phyloP scores from a whole-genome alignment of 1,140 invertebrate species.

The Gonioctena quinquepunctata region DNA sequence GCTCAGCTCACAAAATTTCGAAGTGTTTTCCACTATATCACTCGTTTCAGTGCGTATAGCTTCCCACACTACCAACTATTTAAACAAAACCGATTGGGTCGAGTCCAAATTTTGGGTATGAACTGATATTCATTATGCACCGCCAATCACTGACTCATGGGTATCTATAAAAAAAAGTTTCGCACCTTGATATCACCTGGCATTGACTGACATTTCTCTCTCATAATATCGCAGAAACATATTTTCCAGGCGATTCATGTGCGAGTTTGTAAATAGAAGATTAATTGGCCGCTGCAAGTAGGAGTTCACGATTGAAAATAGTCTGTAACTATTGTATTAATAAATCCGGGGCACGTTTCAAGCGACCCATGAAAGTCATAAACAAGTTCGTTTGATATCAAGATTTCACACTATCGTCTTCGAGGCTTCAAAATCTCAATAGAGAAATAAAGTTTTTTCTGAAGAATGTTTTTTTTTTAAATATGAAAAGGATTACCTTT shows the following conservation, averaged over 20 bases:
- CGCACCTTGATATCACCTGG: not conserved
- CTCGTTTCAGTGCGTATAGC: not conserved
- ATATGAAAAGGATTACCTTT: too few relatives aligned
- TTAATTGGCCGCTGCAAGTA: too few relatives aligned
- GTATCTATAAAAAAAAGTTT: not conserved
- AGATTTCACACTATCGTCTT: too few relatives aligned
- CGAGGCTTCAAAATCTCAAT: too few relatives aligned
- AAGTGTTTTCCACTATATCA: not conserved
- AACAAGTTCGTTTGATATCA: too few relatives aligned
- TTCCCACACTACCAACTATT: not conserved
- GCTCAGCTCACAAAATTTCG: not conserved
- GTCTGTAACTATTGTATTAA: too few relatives aligned
- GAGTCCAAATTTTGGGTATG: not conserved
- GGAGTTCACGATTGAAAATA: too few relatives aligned
- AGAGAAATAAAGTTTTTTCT: too few relatives aligned
- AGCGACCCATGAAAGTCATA: too few relatives aligned
- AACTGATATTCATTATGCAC: not conserved
- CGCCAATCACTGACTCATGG: not conserved
- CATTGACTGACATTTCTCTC: not conserved
- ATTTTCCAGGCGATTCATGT: not conserved
- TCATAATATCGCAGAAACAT: not conserved
- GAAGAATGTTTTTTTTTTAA: too few relatives aligned
- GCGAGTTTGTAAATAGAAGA: too few relatives aligned
- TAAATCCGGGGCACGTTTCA: too few relatives aligned
- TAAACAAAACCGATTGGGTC: not conserved